A percentile compares a stretch with the other conserved stretches of the same genome.
Conservation (phyloP, 1,140 invertebrate species). For the Habropoda laboriosa region DNA sequence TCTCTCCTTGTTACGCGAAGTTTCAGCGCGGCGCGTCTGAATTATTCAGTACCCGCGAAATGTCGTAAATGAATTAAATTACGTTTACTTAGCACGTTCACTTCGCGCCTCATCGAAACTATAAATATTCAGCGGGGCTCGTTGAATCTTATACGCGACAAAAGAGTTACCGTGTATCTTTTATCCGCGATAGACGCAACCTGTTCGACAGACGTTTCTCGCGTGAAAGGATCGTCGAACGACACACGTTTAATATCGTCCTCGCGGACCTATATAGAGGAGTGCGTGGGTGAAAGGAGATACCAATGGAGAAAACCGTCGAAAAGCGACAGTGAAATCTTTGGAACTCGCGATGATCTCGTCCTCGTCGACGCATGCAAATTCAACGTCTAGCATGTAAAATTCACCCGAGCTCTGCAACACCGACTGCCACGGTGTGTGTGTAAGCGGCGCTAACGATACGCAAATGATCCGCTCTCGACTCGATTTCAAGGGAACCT, state of each 20-base stretch:
- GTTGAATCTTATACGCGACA: no score
- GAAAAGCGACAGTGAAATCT: slow-evolving; percentile 27
- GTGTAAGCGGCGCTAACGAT: slow-evolving; percentile 46
- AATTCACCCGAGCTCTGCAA: slow-evolving; percentile 45
- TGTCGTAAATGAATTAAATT: background rate
- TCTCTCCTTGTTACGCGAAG: slow-evolving; percentile 19
- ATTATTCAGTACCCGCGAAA: background rate
- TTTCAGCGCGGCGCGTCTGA: slow-evolving; percentile 2
- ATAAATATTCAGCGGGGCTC: no score
- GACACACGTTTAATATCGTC: background rate
- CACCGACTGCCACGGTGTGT: slow-evolving; percentile 35
- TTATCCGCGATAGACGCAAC: background rate
- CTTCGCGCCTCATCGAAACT: background rate
- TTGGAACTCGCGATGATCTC: slow-evolving; percentile 41
- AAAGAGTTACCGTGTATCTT: background rate
- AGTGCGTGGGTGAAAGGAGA: background rate
- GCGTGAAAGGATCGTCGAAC: background rate
- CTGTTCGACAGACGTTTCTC: background rate
- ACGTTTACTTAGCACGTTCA: background rate
- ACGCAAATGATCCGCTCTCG: slow-evolving; percentile 59
- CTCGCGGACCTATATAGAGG: background rate
- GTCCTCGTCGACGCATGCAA: slow-evolving; percentile 50
- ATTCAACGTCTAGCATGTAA: slow-evolving; percentile 44
- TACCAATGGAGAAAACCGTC: background rate
- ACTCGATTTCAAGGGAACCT: slow-evolving; percentile 48